Evolutionary conservation across 1,140 invertebrate species (phyloP).

Genomic region (Ooceraea biroi): DNA sequence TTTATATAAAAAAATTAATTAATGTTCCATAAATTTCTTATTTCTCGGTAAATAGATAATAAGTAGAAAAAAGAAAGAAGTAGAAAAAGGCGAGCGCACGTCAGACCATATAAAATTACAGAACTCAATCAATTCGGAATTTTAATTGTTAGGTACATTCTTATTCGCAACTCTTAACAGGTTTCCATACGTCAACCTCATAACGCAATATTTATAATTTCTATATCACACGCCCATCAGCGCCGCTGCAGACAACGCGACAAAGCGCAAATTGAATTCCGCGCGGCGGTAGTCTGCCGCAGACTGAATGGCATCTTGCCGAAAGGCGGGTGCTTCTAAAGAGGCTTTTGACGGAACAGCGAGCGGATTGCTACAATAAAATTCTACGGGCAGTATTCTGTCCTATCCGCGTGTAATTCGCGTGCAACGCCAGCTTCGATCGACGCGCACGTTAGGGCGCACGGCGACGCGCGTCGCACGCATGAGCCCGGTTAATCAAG

Average conservation of each 20-base stretch:
- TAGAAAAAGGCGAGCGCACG: background rate
- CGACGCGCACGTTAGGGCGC: constrained; percentile 52
- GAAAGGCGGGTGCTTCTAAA: background rate
- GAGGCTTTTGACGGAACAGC: background rate
- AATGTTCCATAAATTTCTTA: background rate
- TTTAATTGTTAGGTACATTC: too few relatives aligned
- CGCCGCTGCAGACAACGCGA: background rate
- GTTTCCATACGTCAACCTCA: too few relatives aligned
- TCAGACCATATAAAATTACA: background rate
- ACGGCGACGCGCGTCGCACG: constrained; percentile 78
- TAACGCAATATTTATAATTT: too few relatives aligned
- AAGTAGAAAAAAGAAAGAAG: too few relatives aligned
- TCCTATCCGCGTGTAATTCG: constrained; percentile 61
- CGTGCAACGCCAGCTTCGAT: constrained; percentile 68
- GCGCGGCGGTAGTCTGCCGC: background rate
- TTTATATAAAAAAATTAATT: background rate
- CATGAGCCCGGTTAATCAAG: constrained; percentile 85
- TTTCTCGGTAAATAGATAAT: background rate
- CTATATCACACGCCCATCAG: background rate
- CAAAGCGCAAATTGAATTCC: constrained; percentile 5
- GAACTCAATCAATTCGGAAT: background rate
- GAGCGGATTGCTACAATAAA: constrained; percentile 1
- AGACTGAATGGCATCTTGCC: background rate
- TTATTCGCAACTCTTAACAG: too few relatives aligned
- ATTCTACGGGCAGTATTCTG: constrained; percentile 11